These are phyloP conservation scores for Tyrannus savana DNA, from an alignment of 2,113 vertebrate species.

Conservation along the genomic window DNA sequence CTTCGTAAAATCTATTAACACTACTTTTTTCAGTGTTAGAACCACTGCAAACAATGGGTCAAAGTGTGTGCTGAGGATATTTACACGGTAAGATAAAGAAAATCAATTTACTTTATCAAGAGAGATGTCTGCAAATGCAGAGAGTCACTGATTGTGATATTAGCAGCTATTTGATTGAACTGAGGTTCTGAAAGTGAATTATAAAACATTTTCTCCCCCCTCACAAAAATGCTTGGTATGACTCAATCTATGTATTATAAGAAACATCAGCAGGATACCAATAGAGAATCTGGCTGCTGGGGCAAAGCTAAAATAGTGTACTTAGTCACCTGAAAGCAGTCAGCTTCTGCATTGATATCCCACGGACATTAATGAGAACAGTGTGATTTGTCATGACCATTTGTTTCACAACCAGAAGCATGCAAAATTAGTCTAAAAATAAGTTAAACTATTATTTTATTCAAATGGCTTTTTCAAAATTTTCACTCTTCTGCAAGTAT, in stretches of 20 bases:
- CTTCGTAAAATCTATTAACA: background rate
- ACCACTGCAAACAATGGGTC: conserved; percentile 18
- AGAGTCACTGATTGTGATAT: background rate
- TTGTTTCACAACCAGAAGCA: conserved; percentile 37
- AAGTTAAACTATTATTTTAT: background rate
- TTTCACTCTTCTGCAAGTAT: background rate
- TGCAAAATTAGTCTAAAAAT: conserved; percentile 29
- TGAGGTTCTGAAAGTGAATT: conserved; percentile 15
- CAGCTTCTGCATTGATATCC: conserved; percentile 44
- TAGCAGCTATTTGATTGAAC: background rate
- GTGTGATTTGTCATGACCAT: conserved; percentile 30
- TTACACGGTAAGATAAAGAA: background rate
- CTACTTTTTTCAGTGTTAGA: background rate
- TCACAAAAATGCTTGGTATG: background rate
- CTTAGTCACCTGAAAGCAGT: conserved; percentile 62
- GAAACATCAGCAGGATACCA: conserved; percentile 48
- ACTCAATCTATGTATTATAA: conserved; percentile 45
- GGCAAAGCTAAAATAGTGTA: conserved; percentile 54
- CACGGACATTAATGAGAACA: conserved; percentile 50
- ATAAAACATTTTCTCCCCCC: background rate
- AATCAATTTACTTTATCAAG: conserved; percentile 15
- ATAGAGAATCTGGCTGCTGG: conserved; percentile 37
- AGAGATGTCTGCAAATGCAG: background rate
- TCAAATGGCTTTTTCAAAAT: background rate
- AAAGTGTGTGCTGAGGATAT: background rate